These are phyloP conservation scores for Lanius ludovicianus DNA, from an alignment of 2,113 vertebrate genomes.

Conservation along the genomic window DNA sequence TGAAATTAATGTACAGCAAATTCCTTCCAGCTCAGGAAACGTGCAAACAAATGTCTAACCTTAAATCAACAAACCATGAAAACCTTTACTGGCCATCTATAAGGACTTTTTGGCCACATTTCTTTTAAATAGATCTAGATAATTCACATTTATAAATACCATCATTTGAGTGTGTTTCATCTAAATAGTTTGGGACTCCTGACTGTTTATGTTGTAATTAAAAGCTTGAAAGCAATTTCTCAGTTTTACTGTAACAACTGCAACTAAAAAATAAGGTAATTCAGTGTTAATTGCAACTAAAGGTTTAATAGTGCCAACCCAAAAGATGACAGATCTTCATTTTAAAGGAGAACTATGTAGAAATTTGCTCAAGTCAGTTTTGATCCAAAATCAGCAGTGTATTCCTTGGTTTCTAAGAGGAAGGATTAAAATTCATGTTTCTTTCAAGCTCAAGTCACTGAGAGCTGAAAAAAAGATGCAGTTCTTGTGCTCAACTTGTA, in stretches of 20 bases:
- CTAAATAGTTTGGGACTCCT: not conserved
- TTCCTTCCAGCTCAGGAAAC: not conserved
- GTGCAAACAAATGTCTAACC: not conserved
- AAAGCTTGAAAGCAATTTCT: not conserved
- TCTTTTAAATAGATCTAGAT: not conserved
- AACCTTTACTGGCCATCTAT: not conserved
- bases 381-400: not conserved
- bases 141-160: not conserved
- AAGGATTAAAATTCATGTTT: not conserved
- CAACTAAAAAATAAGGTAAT: not conserved
- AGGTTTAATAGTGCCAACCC: not conserved
- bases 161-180: not conserved
- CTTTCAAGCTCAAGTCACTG: not conserved
- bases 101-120: not conserved
- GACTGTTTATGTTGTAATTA: not conserved
- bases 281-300: not conserved
- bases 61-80: not conserved
- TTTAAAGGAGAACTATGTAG: not conserved
- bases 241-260: not conserved
- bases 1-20: not conserved
- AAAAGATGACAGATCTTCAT: not conserved
- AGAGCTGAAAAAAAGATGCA: not conserved
- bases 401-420: not conserved
- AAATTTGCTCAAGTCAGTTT: not conserved
- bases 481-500: fast-evolving